Evolutionary conservation across 1,140 invertebrate species (phyloP), one percentile per base, ranked within the genome.

Genomic region (Drosophila funebris): DNA sequence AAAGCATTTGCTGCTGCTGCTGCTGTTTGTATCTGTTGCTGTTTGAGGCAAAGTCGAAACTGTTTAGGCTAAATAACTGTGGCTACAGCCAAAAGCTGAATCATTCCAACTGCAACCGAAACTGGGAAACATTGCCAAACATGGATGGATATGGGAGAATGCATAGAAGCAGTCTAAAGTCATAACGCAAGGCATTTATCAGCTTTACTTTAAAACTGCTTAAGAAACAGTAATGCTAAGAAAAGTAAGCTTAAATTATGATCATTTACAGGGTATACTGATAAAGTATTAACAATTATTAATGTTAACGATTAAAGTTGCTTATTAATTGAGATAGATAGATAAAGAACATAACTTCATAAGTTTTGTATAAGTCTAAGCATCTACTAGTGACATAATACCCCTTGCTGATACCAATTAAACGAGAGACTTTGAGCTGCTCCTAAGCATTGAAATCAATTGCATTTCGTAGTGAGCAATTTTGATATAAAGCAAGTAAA

Each of bases 1-100:
- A 60, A 69, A 73, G 62, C 63, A 69, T 57, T 37, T 64, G 62
- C 58, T 41, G 50, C 22, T 54, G 22, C 11, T 33, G 33, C 33
- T 36, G 48, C 16, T 44, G 24, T 48, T 43, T 68, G 63, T 73
- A 57, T 67, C 63, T 73, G 37, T 64, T 37, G 31, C 67, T 54
- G 58, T 1, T 52, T 37, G 31, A 13, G 39, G 20, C 29, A 6
- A 11, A 37, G 53, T 33, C 43, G 33, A 29, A 63, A 33, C 67
- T 53, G 60, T 70, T 62, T 69, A 62, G 46, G 60, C 67, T 64
- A 70, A 66, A 71, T 66, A 71, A 64, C 61, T 56, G 43, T 33
- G n/a, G 33, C 64, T 36, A 50, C 20, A 33, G 36, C 13, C 56
- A 68, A 8, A 8, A 24, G 29, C 46, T 72, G 69, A 67, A 72